Percentiles rank a stretch among this genome's conserved stretches.
Evolutionary conservation across 1,140 invertebrate genomes (phyloP).

Genomic region (Pogonus chalceus): DNA sequence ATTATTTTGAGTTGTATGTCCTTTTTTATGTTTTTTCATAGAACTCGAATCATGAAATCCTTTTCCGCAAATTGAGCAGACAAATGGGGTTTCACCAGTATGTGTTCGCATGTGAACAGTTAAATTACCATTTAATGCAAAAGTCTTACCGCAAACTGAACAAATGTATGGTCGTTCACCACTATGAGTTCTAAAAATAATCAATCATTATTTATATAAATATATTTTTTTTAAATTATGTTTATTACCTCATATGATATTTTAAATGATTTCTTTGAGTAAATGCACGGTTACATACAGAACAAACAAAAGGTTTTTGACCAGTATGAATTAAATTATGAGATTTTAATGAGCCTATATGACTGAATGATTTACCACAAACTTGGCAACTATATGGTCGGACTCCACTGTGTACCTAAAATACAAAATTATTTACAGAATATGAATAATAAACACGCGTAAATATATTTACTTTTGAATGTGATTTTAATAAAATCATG

Average conservation of each 20-base stretch:
- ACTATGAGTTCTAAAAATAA: constrained; percentile 31
- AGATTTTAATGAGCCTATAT: not conserved
- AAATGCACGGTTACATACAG: constrained; percentile 29
- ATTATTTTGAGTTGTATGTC: no score
- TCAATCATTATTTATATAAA: no score
- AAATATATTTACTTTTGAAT: constrained; percentile 14
- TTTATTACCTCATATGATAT: constrained; percentile 17
- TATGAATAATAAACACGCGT: no score
- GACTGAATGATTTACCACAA: not conserved
- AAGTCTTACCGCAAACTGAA: constrained; percentile 28
- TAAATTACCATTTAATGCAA: constrained; percentile 21
- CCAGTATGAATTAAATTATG: constrained; percentile 35
- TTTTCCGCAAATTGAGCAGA: constrained; percentile 27
- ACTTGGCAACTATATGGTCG: not conserved
- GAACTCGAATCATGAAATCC: constrained; percentile 32
- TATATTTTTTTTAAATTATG: no score
- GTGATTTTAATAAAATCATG: constrained; percentile 18
- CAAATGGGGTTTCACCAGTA: constrained; percentile 31
- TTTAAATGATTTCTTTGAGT: constrained; percentile 20
- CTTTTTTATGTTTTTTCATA: constrained; percentile 24
- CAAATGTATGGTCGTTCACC: constrained; percentile 34
- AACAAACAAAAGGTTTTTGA: constrained; percentile 38
- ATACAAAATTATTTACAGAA: not conserved
- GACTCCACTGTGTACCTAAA: constrained; percentile 18
- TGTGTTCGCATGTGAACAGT: constrained; percentile 30